Percentiles rank a stretch among this genome's conserved stretches.
phyloP scores from a whole-genome alignment of 1,140 invertebrate genomes.

The Eufriesea mexicana region DNA sequence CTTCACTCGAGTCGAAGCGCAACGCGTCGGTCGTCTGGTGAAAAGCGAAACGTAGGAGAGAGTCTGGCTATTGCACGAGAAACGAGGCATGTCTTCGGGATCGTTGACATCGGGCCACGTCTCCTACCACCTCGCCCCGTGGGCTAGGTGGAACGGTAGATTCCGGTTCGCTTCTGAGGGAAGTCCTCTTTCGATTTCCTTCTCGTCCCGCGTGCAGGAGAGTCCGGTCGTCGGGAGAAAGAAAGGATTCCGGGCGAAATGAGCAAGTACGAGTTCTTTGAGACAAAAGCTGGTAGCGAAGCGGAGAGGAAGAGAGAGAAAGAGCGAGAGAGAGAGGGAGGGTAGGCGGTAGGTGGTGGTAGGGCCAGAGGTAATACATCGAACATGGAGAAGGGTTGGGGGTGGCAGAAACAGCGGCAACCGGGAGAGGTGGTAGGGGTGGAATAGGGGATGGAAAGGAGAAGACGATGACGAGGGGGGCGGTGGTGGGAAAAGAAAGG shows the following conservation, averaged over 20 bases:
- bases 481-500: constrained; percentile 65
- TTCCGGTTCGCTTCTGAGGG: constrained; percentile 1
- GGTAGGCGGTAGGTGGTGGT: constrained; percentile 32
- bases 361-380: constrained; percentile 63
- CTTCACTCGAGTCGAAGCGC: not conserved
- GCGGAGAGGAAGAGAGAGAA: not conserved
- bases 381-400: constrained; percentile 53
- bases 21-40: not conserved
- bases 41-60: not conserved
- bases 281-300: constrained; percentile 72
- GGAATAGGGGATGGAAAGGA: constrained; percentile 23
- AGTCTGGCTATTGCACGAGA: not conserved
- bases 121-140: too few relatives aligned
- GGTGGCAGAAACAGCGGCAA: constrained; percentile 4
- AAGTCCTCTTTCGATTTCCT: constrained; percentile 41
- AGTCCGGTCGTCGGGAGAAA: constrained; percentile 58
- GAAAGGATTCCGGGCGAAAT: constrained; percentile 74
- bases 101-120: constrained; percentile 22
- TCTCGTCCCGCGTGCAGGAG: constrained; percentile 16
- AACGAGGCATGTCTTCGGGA: not conserved
- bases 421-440: not conserved
- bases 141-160: not conserved
- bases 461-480: constrained; percentile 39
- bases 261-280: constrained; percentile 79
- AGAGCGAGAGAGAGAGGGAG: not conserved